Evolutionary conservation across 2,888 invertebrate genomes (phyloP).

Genomic region (Lasioglossum villosulum): DNA sequence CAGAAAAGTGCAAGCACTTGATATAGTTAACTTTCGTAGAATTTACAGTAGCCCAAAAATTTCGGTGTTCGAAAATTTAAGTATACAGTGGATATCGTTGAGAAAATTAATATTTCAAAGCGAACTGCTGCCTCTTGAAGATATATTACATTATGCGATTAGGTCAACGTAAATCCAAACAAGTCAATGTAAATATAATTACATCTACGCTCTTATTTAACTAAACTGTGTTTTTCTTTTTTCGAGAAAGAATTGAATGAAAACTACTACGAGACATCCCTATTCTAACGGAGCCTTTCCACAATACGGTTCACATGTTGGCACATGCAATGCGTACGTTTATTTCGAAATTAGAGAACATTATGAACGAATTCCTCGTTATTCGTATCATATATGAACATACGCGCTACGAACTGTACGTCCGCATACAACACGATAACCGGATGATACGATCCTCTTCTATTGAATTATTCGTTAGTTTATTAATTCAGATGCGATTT

Average conservation of each 20-base stretch:
- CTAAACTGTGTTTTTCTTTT: not conserved
- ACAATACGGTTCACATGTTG: not conserved
- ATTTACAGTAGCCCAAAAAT: conserved; percentile 51
- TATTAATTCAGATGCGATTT: conserved; percentile 25
- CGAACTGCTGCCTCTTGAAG: conserved; percentile 37
- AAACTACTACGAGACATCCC: conserved; percentile 3
- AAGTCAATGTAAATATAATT: conserved; percentile 43
- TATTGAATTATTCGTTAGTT: not conserved
- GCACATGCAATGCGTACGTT: conserved; percentile 34
- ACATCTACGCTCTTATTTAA: conserved; percentile 13
- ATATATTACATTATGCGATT: conserved; percentile 70
- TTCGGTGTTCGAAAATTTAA: conserved; percentile 66
- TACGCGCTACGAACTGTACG: not conserved
- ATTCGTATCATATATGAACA: not conserved
- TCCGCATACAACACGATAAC: not conserved
- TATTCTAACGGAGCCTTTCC: conserved; percentile 4
- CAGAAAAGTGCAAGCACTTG: not conserved
- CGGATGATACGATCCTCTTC: not conserved
- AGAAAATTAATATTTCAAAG: conserved; percentile 14
- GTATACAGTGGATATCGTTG: conserved; percentile 33
- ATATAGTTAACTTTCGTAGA: not conserved
- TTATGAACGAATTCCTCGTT: not conserved
- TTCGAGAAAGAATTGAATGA: not conserved
- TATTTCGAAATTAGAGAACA: not conserved
- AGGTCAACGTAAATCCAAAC: conserved; percentile 59